phyloP scores from a whole-genome alignment of 2,888 invertebrate genomes.

The Odiellus spinosus region DNA sequence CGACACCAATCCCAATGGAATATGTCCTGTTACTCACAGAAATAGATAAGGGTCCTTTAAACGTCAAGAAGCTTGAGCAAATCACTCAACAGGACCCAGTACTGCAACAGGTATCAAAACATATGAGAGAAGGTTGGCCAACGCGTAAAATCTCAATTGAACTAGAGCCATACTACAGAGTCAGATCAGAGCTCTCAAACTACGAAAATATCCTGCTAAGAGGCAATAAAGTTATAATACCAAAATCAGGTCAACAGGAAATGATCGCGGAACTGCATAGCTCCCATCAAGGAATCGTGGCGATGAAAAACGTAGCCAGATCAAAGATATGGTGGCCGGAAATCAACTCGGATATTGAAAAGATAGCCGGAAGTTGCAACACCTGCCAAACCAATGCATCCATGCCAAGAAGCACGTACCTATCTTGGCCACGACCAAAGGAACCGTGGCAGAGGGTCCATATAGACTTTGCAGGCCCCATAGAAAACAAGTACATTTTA shows the following conservation, averaged over 20 bases:
- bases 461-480: slow-evolving; percentile 31
- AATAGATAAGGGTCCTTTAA: slow-evolving; percentile 3
- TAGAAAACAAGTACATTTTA: slow-evolving; percentile 23
- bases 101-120: too few relatives aligned
- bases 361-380: slow-evolving; percentile 15
- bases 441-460: slow-evolving; percentile 29
- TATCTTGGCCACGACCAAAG: slow-evolving; percentile 11
- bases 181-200: too few relatives aligned
- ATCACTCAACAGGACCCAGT: too few relatives aligned
- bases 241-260: too few relatives aligned
- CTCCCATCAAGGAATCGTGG: too few relatives aligned
- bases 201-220: too few relatives aligned
- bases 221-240: too few relatives aligned
- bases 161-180: too few relatives aligned
- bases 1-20: not conserved
- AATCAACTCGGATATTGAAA: slow-evolving; percentile 19
- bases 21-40: slow-evolving; percentile 1
- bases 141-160: too few relatives aligned
- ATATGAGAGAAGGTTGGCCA: too few relatives aligned
- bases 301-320: slow-evolving; percentile 22
- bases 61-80: too few relatives aligned
- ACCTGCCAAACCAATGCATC: slow-evolving; percentile 14
- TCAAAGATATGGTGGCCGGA: slow-evolving; percentile 23
- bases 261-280: too few relatives aligned
- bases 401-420: not conserved